Percentiles rank a stretch among this genome's conserved stretches.
Conservation (phyloP, 1,140 invertebrate genomes). For the Mercenaria mercenaria region DNA sequence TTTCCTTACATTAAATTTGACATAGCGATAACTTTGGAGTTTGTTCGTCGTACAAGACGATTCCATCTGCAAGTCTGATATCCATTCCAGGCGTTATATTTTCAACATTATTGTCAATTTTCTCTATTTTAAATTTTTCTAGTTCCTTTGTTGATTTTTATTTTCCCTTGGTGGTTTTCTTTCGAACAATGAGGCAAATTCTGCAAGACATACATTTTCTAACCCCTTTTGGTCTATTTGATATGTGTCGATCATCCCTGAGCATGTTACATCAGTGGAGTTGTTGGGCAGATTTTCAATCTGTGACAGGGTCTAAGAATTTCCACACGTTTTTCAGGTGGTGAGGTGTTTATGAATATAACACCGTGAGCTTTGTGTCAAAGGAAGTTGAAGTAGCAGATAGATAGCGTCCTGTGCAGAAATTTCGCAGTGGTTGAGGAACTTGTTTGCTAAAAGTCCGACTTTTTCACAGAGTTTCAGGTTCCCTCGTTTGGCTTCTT, state of each 20-base stretch:
- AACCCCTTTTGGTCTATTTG: constrained; percentile 25
- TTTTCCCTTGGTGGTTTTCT: not conserved
- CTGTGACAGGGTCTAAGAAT: constrained; percentile 64
- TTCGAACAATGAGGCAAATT: constrained; percentile 41
- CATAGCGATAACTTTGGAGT: constrained; percentile 60
- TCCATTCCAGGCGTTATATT: constrained; percentile 2
- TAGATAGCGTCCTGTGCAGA: constrained; percentile 70
- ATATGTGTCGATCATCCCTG: constrained; percentile 45
- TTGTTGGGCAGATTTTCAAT: constrained; percentile 33
- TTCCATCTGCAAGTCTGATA: constrained; percentile 47
- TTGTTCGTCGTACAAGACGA: not conserved
- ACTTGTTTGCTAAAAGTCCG: constrained; percentile 66
- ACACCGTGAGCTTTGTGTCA: constrained; percentile 49
- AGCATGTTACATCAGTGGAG: constrained; percentile 57
- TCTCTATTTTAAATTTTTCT: not conserved
- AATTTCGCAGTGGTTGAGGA: constrained; percentile 69
- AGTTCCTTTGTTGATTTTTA: constrained; percentile 14
- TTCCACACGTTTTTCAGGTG: constrained; percentile 55
- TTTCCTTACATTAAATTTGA: constrained; percentile 53
- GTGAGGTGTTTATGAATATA: constrained; percentile 66
- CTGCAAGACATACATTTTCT: constrained; percentile 17
- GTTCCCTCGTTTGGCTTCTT: constrained; percentile 60
- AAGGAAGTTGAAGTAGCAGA: constrained; percentile 32
- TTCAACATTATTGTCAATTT: constrained; percentile 56
- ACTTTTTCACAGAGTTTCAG: constrained; percentile 47